Evolutionary conservation across 2,888 invertebrate genomes (phyloP), one percentile per base, ranked within the genome.

Genomic region (Nomada fucata): DNA sequence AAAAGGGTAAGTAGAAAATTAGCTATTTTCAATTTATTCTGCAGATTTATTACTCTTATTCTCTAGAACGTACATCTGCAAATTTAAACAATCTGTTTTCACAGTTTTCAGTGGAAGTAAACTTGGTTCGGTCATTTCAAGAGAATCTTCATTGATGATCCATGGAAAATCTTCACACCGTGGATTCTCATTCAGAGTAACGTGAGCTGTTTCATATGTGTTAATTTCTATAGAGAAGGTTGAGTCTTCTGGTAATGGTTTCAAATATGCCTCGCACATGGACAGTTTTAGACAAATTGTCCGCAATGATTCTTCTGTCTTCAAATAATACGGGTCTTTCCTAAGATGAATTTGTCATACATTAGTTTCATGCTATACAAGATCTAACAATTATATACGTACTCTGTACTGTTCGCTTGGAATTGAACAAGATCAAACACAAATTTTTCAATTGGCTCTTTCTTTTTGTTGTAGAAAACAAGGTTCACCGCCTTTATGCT

Each of bases 201-300:
- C 92, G 69, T 95, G 95, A 11, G 95, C 94, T n/a, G 95, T 95
- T 90, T 96, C 95, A 85, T 95, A 95, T 20, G 96, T 95, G 83
- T 95, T 94, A 67, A 96, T 92, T 79, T 95, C 94, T 76, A 96
- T 95, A n/a, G 94, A 94, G 91, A 96, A 96, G 84, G 95, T 95
- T 68, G 94, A 91, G 79, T 95, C 94, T 67, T 95, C 94, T 9
- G 96, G 95, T 64, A 95, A 88, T 73, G 94, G 91, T 69, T 94
- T 93, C 52, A 96, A 94, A 83, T 94, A 95, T 50, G 93, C 90
- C 75, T 94, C 93, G 36, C 94, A 90, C 75, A 94, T 94, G 0
- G 95, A 93, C 63, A 96, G 89, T 87, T 95, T 95, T 44, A 96
- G 92, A 82, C 95, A 95, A 90, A 96, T 95, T 10, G 95, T 94